phyloP scores from a whole-genome alignment of 2,113 vertebrate genomes.

The Mormoops blainvillei region DNA sequence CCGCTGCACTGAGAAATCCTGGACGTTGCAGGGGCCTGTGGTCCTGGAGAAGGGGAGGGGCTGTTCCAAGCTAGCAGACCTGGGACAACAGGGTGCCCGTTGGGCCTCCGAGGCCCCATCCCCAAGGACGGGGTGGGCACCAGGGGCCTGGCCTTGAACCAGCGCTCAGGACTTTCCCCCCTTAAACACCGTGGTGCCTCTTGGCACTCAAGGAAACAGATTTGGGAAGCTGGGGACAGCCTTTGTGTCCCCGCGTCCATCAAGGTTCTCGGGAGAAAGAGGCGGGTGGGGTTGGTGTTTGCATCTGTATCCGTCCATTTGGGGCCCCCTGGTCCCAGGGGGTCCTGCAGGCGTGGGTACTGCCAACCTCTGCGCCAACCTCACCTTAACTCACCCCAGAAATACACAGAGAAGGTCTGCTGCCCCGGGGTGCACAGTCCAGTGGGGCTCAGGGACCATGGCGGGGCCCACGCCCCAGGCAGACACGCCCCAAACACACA shows the following conservation, averaged over 20 bases:
- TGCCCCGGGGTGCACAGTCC: not conserved
- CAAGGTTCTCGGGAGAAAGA: not conserved
- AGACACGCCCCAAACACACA: not conserved
- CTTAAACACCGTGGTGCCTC: not conserved
- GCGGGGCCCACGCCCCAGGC: not conserved
- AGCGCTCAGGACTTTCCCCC: not conserved
- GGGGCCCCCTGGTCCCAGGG: not conserved
- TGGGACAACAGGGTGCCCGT: too few relatives aligned
- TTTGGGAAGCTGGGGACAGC: too few relatives aligned
- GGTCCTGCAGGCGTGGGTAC: not conserved
- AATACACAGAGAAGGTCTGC: not conserved
- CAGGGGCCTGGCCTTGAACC: not conserved
- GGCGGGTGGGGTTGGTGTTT: not conserved
- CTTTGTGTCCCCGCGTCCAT: not conserved
- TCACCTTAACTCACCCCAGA: not conserved
- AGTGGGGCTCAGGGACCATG: too few relatives aligned
- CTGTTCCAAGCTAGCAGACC: not conserved
- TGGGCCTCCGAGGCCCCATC: accelerated
- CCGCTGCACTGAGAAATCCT: accelerated
- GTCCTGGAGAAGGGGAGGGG: not conserved
- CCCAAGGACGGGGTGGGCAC: accelerated
- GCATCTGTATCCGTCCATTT: not conserved
- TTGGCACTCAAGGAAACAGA: not conserved
- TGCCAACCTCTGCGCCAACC: not conserved
- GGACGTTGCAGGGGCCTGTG: accelerated